Evolutionary conservation across 2,888 invertebrate genomes (phyloP), one percentile per base, ranked within the genome.

Genomic region (Megamerina dolium): DNA sequence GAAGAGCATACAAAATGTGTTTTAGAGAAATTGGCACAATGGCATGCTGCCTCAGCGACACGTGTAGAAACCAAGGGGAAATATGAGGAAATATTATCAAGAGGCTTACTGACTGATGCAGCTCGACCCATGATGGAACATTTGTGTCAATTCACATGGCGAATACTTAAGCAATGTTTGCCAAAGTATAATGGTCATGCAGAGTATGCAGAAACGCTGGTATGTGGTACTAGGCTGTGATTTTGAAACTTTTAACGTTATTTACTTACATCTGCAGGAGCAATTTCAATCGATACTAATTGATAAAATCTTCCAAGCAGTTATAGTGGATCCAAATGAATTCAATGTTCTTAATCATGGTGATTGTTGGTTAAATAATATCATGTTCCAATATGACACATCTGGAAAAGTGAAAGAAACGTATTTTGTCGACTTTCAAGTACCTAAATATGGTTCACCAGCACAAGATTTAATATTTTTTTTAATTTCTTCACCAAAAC

Each of bases 321-420:
- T 19, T 14, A 42, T 44, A 2, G 9, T 44, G 5, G 55, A 60
- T 41, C 40, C 36, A 1, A 42, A 48, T 37, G 62, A 57, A n/a
- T 62, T 66, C 18, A 59, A 59, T 54, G 64, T 62, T 5, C 36
- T 66, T 1, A 66, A 64, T 45, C 66, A 66, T 39, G 59, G 60
- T 2, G 68, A 70, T 48, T 63, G 64, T 39, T 68, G 70, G 70
- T 58, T 60, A 23, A 70, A 68, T 23, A 68, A 68, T 41, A 59
- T 70, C 14, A 68, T 68, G 53, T 67, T 66, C 21, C 54, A 61
- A 26, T 54, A 66, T 37, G 54, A 60, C 14, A 53, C 46, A 2
- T 40, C 48, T 1, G 56, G 56, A 0, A 48, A 55, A 8, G 58
- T 68, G 5, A 51, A 54, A 12, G 60, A 70, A 32, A 59, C 60